Percentiles rank a stretch among this genome's conserved stretches.
These are phyloP conservation scores for Pedionomus torquatus DNA, from an alignment of 2,113 vertebrate species.

Conservation along the genomic window DNA sequence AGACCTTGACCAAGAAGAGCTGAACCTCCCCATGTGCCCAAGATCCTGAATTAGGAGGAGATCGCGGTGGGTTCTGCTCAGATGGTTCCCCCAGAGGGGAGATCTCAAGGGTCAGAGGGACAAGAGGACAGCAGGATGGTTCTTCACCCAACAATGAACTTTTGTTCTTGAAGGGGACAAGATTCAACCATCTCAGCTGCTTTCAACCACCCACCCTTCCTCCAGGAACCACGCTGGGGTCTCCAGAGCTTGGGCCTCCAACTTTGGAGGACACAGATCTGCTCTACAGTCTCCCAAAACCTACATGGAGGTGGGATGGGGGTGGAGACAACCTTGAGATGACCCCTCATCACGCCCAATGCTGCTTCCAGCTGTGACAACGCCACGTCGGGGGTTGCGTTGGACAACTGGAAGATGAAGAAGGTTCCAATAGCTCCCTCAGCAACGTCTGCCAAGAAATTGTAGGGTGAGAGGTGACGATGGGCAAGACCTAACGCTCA, in stretches of 20 bases:
- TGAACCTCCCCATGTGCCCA: accelerated
- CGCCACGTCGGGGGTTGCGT: neutral
- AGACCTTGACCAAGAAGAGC: neutral
- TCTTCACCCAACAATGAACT: neutral
- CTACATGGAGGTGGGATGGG: neutral
- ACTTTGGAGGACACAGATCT: neutral
- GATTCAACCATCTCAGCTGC: neutral
- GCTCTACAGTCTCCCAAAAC: neutral
- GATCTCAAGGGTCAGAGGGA: neutral
- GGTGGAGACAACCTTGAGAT: neutral
- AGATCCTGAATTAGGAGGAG: accelerated
- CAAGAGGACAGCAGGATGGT: neutral
- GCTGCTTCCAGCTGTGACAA: neutral
- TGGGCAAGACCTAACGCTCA: neutral
- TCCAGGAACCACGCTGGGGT: neutral
- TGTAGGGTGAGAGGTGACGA: neutral
- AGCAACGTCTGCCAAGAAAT: neutral
- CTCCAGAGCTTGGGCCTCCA: neutral
- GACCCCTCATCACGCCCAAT: neutral
- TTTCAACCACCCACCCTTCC: neutral
- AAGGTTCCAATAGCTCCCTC: neutral
- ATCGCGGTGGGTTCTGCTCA: accelerated
- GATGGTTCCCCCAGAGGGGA: neutral
- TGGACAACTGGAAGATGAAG: neutral
- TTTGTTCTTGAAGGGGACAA: neutral